A percentile compares a stretch with the other conserved stretches of the same genome.
Conservation (phyloP, 2,888 invertebrate species). For the Drosophila vallismaia region DNA sequence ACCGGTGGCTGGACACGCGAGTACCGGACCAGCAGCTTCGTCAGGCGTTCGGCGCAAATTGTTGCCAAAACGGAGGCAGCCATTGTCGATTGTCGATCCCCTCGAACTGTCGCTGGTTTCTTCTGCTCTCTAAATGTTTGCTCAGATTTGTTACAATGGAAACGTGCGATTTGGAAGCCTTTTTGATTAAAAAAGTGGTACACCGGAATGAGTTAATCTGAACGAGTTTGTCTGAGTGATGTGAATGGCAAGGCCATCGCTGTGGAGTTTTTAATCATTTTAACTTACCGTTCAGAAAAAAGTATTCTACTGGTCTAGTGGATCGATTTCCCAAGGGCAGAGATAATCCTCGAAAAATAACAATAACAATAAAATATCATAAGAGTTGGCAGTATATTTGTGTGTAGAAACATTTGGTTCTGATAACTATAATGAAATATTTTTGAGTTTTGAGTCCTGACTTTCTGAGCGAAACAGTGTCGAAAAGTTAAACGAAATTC, state of each 20-base stretch:
- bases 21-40: slow-evolving; percentile 60
- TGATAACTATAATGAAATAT: background rate
- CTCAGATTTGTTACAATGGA: slow-evolving; percentile 10
- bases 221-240: background rate
- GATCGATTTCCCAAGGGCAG: background rate
- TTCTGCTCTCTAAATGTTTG: slow-evolving; percentile 8
- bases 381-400: background rate
- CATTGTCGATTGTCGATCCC: slow-evolving; percentile 33
- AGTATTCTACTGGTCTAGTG: background rate
- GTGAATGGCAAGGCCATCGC: background rate
- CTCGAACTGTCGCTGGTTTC: background rate
- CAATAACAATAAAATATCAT: background rate
- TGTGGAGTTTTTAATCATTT: background rate
- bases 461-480: background rate
- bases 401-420: background rate
- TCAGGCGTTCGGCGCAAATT: slow-evolving; percentile 66
- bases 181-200: slow-evolving; percentile 22
- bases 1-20: slow-evolving; percentile 38
- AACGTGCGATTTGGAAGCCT: slow-evolving; percentile 39
- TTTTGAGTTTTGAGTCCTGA: background rate
- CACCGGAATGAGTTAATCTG: slow-evolving; percentile 6
- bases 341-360: background rate
- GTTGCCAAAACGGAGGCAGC: slow-evolving; percentile 65
- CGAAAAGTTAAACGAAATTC: background rate
- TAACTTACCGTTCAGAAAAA: background rate